Conservation (phyloP, 1,140 invertebrate genomes). For the Helicoverpa zea region DNA sequence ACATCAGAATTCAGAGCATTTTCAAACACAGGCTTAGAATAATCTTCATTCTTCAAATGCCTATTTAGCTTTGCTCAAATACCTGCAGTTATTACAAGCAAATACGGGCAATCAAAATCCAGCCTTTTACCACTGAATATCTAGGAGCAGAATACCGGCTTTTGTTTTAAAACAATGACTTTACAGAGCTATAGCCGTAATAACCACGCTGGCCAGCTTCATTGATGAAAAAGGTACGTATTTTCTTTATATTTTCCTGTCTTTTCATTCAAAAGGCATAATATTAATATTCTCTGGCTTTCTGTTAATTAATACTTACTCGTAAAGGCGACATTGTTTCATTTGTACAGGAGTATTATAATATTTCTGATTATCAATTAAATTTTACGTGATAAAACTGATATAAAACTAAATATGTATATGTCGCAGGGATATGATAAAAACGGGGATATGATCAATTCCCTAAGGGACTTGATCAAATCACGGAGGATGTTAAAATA, state of each 20-base stretch:
- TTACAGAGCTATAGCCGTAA: slow-evolving; percentile 1
- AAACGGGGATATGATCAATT: too few relatives aligned
- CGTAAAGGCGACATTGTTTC: too few relatives aligned
- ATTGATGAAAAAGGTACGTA: slow-evolving; percentile 7
- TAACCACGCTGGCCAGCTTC: neutral
- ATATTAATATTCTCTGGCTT: too few relatives aligned
- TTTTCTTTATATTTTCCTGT: neutral
- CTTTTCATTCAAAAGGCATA: too few relatives aligned
- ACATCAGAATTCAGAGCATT: too few relatives aligned
- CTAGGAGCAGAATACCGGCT: neutral
- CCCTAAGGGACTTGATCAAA: too few relatives aligned
- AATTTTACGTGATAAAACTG: neutral
- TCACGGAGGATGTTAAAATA: too few relatives aligned
- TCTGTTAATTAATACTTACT: too few relatives aligned
- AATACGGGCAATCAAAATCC: slow-evolving; percentile 10
- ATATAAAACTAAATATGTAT: too few relatives aligned
- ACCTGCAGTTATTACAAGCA: neutral
- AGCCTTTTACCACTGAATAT: slow-evolving; percentile 9
- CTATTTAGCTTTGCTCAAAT: neutral
- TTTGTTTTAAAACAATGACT: slow-evolving; percentile 33
- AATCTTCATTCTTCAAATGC: neutral
- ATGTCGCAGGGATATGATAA: too few relatives aligned
- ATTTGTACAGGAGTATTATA: too few relatives aligned
- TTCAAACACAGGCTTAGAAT: neutral
- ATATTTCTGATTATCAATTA: too few relatives aligned